Conservation (phyloP, 2,888 invertebrate species). For the Sipha maydis region DNA sequence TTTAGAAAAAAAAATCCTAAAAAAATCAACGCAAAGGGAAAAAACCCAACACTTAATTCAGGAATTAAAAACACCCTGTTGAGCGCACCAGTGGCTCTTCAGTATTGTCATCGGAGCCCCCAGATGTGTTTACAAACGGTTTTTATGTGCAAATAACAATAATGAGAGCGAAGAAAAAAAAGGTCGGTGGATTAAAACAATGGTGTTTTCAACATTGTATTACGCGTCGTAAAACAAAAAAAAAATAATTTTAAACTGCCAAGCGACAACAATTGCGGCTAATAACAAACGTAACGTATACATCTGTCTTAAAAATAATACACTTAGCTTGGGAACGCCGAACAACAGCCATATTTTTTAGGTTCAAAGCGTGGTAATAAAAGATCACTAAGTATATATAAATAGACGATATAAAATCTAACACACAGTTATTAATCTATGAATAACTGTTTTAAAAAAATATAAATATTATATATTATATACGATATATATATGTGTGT, state of each 20-base stretch:
- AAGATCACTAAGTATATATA: not conserved
- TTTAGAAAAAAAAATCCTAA: not conserved
- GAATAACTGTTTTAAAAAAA: not conserved
- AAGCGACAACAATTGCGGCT: not conserved
- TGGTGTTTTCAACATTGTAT: slow-evolving; percentile 30
- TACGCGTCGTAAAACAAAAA: slow-evolving; percentile 13
- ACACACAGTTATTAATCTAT: not conserved
- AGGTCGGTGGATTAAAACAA: slow-evolving; percentile 54
- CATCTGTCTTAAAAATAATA: too few relatives aligned
- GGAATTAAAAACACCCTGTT: slow-evolving; percentile 61
- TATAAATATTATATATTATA: too few relatives aligned
- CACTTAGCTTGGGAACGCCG: too few relatives aligned
- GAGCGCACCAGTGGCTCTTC: slow-evolving; percentile 55
- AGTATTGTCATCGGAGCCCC: slow-evolving; percentile 55
- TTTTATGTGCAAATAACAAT: slow-evolving; percentile 61
- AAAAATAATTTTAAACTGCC: not conserved
- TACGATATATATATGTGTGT: too few relatives aligned
- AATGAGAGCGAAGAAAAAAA: slow-evolving; percentile 49
- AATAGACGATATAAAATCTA: not conserved
- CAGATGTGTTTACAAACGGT: slow-evolving; percentile 61
- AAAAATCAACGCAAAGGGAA: slow-evolving; percentile 40
- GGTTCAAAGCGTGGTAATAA: too few relatives aligned
- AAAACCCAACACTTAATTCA: slow-evolving; percentile 57
- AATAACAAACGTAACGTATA: too few relatives aligned
- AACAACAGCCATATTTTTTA: too few relatives aligned